Evolutionary conservation across 2,888 invertebrate species (phyloP).

Genomic region (Diarsia dahlii): DNA sequence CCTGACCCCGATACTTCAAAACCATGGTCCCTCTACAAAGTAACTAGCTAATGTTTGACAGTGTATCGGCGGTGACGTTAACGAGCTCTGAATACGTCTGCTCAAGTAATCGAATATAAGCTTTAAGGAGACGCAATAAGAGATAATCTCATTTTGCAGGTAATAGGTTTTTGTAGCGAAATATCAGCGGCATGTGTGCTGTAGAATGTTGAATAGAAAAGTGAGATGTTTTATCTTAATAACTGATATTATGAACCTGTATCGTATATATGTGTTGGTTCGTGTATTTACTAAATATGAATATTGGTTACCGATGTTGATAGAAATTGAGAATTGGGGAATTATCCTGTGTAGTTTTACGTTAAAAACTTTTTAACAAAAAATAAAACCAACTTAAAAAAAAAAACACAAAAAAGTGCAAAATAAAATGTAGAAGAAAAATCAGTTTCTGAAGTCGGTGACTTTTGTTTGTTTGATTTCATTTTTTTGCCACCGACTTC

Average conservation of each 20-base stretch:
- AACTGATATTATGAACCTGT: neutral
- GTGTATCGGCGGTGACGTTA: conserved; percentile 72
- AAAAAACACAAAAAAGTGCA: too few species aligned
- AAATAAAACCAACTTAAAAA: too few species aligned
- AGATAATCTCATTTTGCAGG: conserved; percentile 52
- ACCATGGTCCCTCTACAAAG: conserved; percentile 66
- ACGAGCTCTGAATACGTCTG: conserved; percentile 71
- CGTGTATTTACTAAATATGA: neutral
- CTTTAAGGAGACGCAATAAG: conserved; percentile 63
- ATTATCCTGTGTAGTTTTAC: neutral
- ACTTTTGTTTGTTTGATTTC: too few species aligned
- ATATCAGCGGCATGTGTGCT: conserved; percentile 24
- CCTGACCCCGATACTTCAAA: neutral
- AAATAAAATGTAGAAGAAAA: too few species aligned
- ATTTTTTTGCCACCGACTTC: too few species aligned
- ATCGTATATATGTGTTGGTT: neutral
- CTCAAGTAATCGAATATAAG: conserved; percentile 64
- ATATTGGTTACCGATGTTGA: neutral
- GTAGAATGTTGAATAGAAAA: conserved; percentile 28
- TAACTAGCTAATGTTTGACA: conserved; percentile 76
- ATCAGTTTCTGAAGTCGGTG: too few species aligned
- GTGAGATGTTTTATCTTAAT: conserved; percentile 23
- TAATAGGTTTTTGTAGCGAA: conserved; percentile 39
- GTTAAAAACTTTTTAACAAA: too few species aligned
- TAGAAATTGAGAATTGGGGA: neutral